These are phyloP conservation scores for Priocnemis perturbator DNA, from an alignment of 2,888 invertebrate species.

Conservation along the genomic window DNA sequence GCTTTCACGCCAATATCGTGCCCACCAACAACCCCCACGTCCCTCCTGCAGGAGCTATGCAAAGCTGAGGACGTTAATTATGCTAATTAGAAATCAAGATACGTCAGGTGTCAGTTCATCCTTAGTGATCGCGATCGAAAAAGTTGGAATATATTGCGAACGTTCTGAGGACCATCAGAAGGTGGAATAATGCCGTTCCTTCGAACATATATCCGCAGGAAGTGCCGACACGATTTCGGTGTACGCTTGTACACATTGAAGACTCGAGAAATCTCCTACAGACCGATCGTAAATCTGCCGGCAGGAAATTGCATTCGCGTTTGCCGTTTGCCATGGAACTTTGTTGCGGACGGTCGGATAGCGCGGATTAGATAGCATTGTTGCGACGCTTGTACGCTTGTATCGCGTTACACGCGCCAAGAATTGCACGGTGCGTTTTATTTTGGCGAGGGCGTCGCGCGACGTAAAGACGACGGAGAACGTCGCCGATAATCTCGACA, in stretches of 20 bases:
- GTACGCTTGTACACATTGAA: conserved; percentile 39
- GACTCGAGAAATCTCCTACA: conserved; percentile 35
- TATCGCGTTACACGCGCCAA: no score
- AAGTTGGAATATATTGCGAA: no score
- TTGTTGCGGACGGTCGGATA: conserved; percentile 15
- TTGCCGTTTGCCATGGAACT: conserved; percentile 27
- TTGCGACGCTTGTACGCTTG: neutral
- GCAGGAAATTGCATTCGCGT: conserved; percentile 45
- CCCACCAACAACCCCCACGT: neutral
- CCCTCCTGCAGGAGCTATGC: neutral
- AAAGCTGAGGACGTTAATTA: conserved; percentile 23
- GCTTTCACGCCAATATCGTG: conserved; percentile 38
- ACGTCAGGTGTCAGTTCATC: no score
- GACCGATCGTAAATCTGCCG: conserved; percentile 36
- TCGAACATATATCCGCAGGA: conserved; percentile 39
- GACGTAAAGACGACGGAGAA: neutral
- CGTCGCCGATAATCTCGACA: no score
- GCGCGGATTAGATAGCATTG: conserved; percentile 10
- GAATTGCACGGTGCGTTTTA: no score
- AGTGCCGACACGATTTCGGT: conserved; percentile 44
- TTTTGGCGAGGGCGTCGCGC: conserved; percentile 9
- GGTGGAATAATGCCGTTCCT: conserved; percentile 20
- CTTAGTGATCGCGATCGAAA: no score
- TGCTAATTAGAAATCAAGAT: conserved; percentile 3
- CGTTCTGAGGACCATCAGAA: no score